Evolutionary conservation across 1,140 invertebrate genomes (phyloP).

Genomic region (Cepaea nemoralis): DNA sequence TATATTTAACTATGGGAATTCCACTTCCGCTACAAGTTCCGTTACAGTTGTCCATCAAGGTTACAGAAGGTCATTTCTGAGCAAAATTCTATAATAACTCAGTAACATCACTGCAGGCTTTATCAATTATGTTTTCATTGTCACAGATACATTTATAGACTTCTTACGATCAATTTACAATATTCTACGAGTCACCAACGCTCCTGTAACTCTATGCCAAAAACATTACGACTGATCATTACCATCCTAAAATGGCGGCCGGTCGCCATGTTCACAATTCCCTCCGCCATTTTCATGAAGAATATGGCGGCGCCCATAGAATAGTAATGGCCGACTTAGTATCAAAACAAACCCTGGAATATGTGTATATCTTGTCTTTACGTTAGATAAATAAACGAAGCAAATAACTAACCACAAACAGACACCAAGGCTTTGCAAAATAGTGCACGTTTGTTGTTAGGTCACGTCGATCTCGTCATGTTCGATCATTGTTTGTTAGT

Average conservation of each 20-base stretch:
- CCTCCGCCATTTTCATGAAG: constrained; percentile 77
- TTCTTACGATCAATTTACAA: too few relatives aligned
- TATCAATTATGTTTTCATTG: too few relatives aligned
- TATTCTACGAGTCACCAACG: too few relatives aligned
- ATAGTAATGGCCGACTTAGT: constrained; percentile 72
- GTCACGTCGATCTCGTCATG: neutral
- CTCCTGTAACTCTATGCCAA: too few relatives aligned
- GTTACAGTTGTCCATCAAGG: constrained; percentile 9
- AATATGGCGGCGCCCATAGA: constrained; percentile 80
- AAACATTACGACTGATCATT: too few relatives aligned
- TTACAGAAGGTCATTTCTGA: constrained; percentile 1
- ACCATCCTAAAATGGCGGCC: constrained; percentile 68
- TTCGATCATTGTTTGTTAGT: too few relatives aligned
- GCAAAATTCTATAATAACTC: neutral
- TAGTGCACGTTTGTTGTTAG: neutral
- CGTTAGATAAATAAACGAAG: neutral
- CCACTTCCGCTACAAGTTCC: constrained; percentile 6
- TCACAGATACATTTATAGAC: too few relatives aligned
- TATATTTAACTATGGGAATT: too few relatives aligned
- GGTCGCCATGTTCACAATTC: constrained; percentile 66
- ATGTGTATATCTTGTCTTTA: neutral
- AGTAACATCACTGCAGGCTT: too few relatives aligned
- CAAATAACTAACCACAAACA: neutral
- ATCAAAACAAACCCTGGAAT: constrained; percentile 68
- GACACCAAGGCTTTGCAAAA: neutral